A percentile compares a stretch with the other conserved stretches of the same genome.
Conservation (phyloP, 2,797 vertebrate species). For the Nannoperca obscura region DNA sequence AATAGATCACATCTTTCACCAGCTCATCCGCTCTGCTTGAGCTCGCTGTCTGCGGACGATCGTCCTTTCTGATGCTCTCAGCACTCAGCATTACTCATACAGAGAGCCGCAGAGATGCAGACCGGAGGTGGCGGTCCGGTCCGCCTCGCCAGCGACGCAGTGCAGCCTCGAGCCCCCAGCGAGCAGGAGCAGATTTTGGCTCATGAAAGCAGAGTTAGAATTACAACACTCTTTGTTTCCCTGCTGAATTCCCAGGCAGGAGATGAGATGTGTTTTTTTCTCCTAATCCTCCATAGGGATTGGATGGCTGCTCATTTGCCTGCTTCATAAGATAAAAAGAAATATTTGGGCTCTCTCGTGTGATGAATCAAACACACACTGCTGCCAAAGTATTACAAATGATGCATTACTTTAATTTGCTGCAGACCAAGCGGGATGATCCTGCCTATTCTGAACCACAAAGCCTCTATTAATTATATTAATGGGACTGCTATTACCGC, state of each 20-base stretch:
- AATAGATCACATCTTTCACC: slow-evolving; percentile 15
- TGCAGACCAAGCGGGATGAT: slow-evolving; percentile 46
- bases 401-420: slow-evolving; percentile 24
- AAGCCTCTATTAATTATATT: slow-evolving; percentile 42
- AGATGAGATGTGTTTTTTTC: slow-evolving; percentile 48
- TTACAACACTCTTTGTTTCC: slow-evolving; percentile 18
- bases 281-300: slow-evolving; percentile 19
- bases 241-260: slow-evolving; percentile 41
- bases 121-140: slow-evolving; percentile 38
- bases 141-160: neutral
- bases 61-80: neutral
- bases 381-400: slow-evolving; percentile 39
- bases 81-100: slow-evolving; percentile 30
- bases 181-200: slow-evolving; percentile 55
- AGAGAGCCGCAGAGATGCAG: slow-evolving; percentile 15
- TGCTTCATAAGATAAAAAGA: slow-evolving; percentile 40
- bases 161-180: slow-evolving; percentile 22
- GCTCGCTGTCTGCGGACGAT: neutral
- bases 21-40: slow-evolving; percentile 18
- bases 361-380: slow-evolving; percentile 52
- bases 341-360: slow-evolving; percentile 29
- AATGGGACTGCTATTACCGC: slow-evolving; percentile 37
- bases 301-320: slow-evolving; percentile 28
- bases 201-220: slow-evolving; percentile 26
- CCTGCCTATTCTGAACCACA: slow-evolving; percentile 20